phyloP scores from a whole-genome alignment of 2,888 invertebrate genomes.

The Matsumyia berberina region DNA sequence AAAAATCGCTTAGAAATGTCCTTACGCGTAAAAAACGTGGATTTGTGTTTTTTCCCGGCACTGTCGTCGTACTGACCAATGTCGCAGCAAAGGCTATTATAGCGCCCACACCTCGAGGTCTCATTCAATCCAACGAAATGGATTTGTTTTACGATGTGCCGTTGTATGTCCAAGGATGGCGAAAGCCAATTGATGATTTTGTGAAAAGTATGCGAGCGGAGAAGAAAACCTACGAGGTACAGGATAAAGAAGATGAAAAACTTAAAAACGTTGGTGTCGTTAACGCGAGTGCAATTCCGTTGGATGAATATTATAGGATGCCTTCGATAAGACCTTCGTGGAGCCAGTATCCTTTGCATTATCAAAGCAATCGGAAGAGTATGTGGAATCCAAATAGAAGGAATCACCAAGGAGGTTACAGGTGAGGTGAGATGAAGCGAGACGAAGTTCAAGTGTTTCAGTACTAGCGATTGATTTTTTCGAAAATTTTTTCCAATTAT shows the following conservation, averaged over 20 bases:
- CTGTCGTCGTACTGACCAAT: conserved; percentile 40
- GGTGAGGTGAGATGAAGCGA: conserved; percentile 18
- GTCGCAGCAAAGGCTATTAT: conserved; percentile 23
- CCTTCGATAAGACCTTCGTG: not conserved
- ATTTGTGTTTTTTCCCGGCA: conserved; percentile 59
- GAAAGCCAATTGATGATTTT: conserved; percentile 26
- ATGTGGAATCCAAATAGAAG: not conserved
- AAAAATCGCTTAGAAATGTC: conserved; percentile 21
- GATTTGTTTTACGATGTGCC: conserved; percentile 64
- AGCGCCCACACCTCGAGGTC: conserved; percentile 2
- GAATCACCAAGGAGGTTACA: not conserved
- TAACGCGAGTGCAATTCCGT: conserved; percentile 48
- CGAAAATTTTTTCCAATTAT: too few species aligned
- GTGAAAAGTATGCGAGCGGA: not conserved
- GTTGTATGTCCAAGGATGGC: conserved; percentile 56
- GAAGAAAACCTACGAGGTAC: not conserved
- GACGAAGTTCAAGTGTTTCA: too few species aligned
- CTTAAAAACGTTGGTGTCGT: conserved; percentile 47
- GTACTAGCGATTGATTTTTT: too few species aligned
- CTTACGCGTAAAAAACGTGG: conserved; percentile 44
- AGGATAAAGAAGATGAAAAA: conserved; percentile 11
- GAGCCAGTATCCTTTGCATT: not conserved
- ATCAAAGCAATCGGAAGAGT: not conserved
- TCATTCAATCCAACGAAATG: conserved; percentile 56
- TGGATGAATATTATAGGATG: conserved; percentile 23